Conservation (phyloP, 2,113 vertebrate species). For the Trematocara zebra region DNA sequence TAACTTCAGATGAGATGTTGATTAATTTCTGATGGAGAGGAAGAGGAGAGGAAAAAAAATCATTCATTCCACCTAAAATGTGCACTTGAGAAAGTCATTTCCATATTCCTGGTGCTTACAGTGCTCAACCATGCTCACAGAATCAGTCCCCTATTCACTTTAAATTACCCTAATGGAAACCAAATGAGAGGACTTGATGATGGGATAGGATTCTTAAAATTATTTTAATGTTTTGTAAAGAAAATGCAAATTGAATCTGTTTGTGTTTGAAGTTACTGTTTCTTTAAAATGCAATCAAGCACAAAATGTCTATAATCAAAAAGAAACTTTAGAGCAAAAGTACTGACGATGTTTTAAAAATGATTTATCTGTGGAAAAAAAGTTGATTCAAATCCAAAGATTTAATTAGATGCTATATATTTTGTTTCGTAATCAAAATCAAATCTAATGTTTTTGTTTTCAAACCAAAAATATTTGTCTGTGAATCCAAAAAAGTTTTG, state of each 20-base stretch:
- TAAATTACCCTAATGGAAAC: background rate
- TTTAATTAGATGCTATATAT: background rate
- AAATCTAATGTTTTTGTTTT: background rate
- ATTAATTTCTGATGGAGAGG: slow-evolving; percentile 79
- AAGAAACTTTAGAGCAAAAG: background rate
- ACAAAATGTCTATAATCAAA: background rate
- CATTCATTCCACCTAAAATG: slow-evolving; percentile 18
- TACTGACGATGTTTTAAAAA: background rate
- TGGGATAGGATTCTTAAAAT: background rate
- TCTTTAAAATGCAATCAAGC: background rate
- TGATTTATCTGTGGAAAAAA: background rate
- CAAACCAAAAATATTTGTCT: background rate
- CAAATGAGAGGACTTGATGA: background rate
- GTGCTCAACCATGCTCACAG: background rate
- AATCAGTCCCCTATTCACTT: slow-evolving; percentile 24
- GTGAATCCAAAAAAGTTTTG: background rate
- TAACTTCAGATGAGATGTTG: slow-evolving; percentile 80
- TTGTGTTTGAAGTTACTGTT: background rate
- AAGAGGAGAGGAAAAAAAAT: background rate
- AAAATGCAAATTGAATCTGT: background rate
- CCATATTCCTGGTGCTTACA: background rate
- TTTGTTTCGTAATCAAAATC: background rate
- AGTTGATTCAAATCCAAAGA: background rate
- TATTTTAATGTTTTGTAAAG: background rate
- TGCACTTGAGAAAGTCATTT: slow-evolving; percentile 6